Evolutionary conservation across 2,797 vertebrate species (phyloP), one percentile per base, ranked within the genome.

Genomic region (Chiloscyllium punctatum): DNA sequence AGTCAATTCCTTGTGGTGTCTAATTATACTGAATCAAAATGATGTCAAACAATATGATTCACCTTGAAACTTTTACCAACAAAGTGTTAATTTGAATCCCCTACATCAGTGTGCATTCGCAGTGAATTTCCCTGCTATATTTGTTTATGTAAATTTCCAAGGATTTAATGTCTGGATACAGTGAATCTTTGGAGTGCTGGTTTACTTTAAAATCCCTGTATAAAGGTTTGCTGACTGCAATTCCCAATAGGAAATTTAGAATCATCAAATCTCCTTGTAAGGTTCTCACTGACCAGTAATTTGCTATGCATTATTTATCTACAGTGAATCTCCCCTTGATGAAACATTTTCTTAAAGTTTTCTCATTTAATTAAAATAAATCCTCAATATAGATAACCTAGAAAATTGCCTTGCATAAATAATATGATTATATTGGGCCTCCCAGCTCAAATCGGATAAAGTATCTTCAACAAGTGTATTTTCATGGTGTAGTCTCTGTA

Each of bases 291-390:
- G 68, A 68, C 16, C n/a, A 92, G 57, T 68, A 33, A 92, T 42
- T 92, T 92, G 33, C n/a, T 69, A 42, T 92, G n/a, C n/a, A 68
- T 18, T 92, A n/a, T 69, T 69, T 66, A 92, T 92, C 42, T 92
- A 37, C n/a, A 42, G 21, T 69, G 9, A 92, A 69, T 18, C 62
- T 42, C 90, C n/a, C 5, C 62, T 37, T 21, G 18, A 66, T 91
- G 15, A 92, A 92, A 23, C 57, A 37, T 92, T 18, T 66, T 92
- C 66, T 92, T 68, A 57, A 57, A 57, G 57, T 9, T 57, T 57
- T 57, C 57, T 57, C 57, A 57, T 57, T 57, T 57, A 57, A 0
- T 57, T 57, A 68, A 92, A 42, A 68, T n/a, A 7, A 21, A 92
- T 68, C 90, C 68, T 66, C 87, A n/a, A 4, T 66, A 88, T n/a